Evolutionary conservation across 2,113 vertebrate species (phyloP), one percentile per base, ranked within the genome.

Genomic region (Perca schrenkii): DNA sequence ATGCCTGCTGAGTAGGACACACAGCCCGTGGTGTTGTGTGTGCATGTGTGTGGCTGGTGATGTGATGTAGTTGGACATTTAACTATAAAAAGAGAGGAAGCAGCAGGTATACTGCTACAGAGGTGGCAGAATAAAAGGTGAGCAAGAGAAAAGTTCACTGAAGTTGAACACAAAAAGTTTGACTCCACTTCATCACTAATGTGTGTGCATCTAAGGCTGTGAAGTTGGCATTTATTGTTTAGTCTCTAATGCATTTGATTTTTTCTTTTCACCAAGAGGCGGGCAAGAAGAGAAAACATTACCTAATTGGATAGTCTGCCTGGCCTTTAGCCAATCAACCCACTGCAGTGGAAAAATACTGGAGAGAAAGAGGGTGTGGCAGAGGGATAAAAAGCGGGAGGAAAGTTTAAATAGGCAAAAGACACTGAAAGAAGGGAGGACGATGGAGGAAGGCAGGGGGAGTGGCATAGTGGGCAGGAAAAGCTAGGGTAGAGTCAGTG

Each of bases 291-390:
- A 78, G 43, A 74, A 71, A 68, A 66, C 25, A 22, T 70, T 22
- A 22, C 47, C 56, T 83, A 25, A 84, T 68, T 81, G 52, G 64
- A 25, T 73, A 47, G 76, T 63, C 13, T 2, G 60, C 11, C 47
- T 84, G 82, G 76, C 84, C 15, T 73, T 31, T 3, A 40, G 83
- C 86, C 89, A 90, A 77, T 88, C 72, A 77, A 22, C 8, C 2
- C 14, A 63, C 71, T 79, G 85, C 89, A 88, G 70, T 90, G 90
- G 92, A 92, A 93, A 91, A 92, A 46, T 73, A 90, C 87, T 69
- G 54, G 47, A 12, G 60, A 62, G 60, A 63, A 21, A 4, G 7
- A 61, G 67, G 75, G 87, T 75, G 88, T 86, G 83, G 53, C 65
- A 21, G 76, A 43, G 67, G 50, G 34, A 4, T 53, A 66, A 68